Evolutionary conservation across 2,888 invertebrate genomes (phyloP).

Genomic region (Philopedon plagiatum): DNA sequence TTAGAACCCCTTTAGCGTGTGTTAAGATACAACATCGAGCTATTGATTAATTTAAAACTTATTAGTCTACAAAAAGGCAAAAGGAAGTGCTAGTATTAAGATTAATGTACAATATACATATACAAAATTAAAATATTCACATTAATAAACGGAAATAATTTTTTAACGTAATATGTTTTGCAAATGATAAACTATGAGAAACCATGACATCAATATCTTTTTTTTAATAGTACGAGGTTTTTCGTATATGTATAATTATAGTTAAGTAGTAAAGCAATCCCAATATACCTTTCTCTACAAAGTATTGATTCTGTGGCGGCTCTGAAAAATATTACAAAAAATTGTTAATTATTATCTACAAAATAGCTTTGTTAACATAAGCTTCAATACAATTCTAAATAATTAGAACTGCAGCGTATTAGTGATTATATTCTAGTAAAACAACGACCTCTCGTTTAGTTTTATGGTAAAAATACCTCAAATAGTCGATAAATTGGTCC

Average conservation of each 20-base stretch:
- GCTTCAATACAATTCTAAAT: background rate
- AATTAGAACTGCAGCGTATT: too few species aligned
- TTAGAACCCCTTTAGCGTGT: constrained; percentile 11
- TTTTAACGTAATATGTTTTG: too few species aligned
- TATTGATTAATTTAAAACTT: too few species aligned
- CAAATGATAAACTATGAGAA: too few species aligned
- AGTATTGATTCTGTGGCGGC: constrained; percentile 69
- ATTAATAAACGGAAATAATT: too few species aligned
- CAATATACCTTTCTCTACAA: constrained; percentile 72
- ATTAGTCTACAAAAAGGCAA: constrained; percentile 53
- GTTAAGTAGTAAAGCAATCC: constrained; percentile 32
- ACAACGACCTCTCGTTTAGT: too few species aligned
- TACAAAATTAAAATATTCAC: too few species aligned
- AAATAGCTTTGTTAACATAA: background rate
- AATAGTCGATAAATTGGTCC: too few species aligned
- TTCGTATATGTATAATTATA: background rate
- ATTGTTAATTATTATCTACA: constrained; percentile 25
- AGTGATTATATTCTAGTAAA: too few species aligned
- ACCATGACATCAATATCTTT: too few species aligned
- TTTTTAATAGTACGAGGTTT: background rate
- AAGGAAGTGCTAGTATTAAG: constrained; percentile 52
- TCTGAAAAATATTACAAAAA: constrained; percentile 65
- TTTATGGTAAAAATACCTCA: too few species aligned
- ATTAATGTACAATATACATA: constrained; percentile 38
- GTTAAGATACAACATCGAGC: constrained; percentile 30